Evolutionary conservation across 2,888 invertebrate species (phyloP), one percentile per base, ranked within the genome.

Genomic region (Luperina nickerlii): DNA sequence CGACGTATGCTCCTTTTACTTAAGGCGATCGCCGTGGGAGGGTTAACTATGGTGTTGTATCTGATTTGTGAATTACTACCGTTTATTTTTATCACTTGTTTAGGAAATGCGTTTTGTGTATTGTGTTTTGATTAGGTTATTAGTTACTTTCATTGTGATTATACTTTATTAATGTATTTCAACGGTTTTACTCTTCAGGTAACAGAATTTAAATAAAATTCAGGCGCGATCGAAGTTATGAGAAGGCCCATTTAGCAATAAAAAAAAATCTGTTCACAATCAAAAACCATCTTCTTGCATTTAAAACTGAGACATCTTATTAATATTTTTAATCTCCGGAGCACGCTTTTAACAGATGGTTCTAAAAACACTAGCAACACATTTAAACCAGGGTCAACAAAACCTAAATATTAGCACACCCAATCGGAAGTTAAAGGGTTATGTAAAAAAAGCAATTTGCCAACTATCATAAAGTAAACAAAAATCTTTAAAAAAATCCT

Each of bases 1-100:
- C 89, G 93, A 93, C 95, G 95, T 94, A 93, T 94, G 94, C 91
- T 92, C 92, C 91, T 93, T 91, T 92, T 92, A 92, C 94, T 93
- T 90, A 87, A 92, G 92, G 89, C 90, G 80, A 81, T 63, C 83
- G 78, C 84, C 91, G 93, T 93, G 92, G 94, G 94, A 93, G 94
- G 93, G 93, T 92, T 91, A 89, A 81, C 81, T 51, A 62, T 60
- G 42, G 38, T 74, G 54, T 76, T 80, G 38, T 79, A 78, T 79
- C 83, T 82, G 85, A 90, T 89, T 91, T 90, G 81, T 85, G 81
- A 83, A 86, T 88, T 87, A 83, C 68, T 67, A n/a, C 18, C 69
- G 72, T 83, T 85, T 74, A 79, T 82, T 84, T 83, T 90, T 78
- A 82, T 86, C 74, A 70, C 67, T 76, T 72, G 73, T 89, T 82